Evolutionary conservation across 53 echinoderm and acorn worm genomes (phyloP).

Genomic region (Antedon mediterranea): DNA sequence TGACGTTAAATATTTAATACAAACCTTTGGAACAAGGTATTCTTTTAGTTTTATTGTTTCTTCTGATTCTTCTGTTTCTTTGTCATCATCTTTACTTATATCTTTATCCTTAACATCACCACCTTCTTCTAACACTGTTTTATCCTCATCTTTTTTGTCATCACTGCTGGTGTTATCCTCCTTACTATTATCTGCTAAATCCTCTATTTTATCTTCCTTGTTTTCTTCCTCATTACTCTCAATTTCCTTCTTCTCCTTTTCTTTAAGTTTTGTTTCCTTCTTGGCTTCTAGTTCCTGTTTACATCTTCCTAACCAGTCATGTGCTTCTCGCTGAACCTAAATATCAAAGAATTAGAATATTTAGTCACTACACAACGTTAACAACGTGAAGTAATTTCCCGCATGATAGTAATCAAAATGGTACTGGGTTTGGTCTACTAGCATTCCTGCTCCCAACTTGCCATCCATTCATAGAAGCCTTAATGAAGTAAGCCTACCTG

Average conservation of each 20-base stretch:
- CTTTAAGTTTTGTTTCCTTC: slow-evolving; percentile 27
- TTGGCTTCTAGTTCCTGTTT: slow-evolving; percentile 28
- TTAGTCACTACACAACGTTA: background rate
- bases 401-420: no score
- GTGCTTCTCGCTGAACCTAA: slow-evolving; percentile 60
- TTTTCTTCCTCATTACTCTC: background rate
- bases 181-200: no score
- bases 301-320: slow-evolving; percentile 42
- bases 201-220: background rate
- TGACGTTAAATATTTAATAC: background rate
- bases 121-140: background rate
- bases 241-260: background rate
- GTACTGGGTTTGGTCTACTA: no score
- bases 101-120: background rate
- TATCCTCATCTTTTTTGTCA: background rate
- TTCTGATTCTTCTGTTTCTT: background rate
- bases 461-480: no score
- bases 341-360: background rate
- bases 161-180: no score
- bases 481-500: no score
- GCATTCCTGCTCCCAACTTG: no score
- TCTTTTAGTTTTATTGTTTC: background rate
- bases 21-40: background rate
- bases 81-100: background rate
- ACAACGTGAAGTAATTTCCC: no score